These are phyloP conservation scores for Dryobates pubescens DNA, from an alignment of 2,797 vertebrate species.

Conservation along the genomic window DNA sequence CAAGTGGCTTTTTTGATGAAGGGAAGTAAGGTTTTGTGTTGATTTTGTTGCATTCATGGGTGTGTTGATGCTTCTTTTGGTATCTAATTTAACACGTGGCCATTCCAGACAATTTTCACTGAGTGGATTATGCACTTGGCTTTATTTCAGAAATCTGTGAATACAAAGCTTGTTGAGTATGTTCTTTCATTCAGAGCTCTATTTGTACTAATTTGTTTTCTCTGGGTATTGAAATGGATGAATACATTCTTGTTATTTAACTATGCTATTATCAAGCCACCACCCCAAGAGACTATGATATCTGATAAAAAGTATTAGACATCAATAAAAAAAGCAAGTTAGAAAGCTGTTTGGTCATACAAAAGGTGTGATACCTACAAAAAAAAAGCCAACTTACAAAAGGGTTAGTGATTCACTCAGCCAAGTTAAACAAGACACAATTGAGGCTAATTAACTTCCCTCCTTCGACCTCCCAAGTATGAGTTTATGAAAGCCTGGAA, in stretches of 20 bases:
- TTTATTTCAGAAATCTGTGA: slow-evolving; percentile 60
- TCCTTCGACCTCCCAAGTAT: slow-evolving; percentile 66
- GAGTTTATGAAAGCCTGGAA: slow-evolving; percentile 53
- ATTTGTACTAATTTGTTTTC: neutral
- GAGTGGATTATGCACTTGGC: slow-evolving; percentile 54
- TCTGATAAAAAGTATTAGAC: slow-evolving; percentile 16
- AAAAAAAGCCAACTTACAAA: slow-evolving; percentile 48
- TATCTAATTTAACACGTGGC: slow-evolving; percentile 36
- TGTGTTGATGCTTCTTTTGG: slow-evolving; percentile 2
- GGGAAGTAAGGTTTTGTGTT: neutral
- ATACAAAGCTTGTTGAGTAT: slow-evolving; percentile 33
- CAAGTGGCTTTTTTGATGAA: neutral
- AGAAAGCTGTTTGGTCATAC: neutral
- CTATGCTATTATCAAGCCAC: slow-evolving; percentile 13
- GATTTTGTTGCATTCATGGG: neutral
- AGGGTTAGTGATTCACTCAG: slow-evolving; percentile 22
- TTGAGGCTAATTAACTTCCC: slow-evolving; percentile 45
- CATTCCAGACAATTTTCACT: slow-evolving; percentile 51
- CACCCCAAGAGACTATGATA: neutral
- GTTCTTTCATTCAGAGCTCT: slow-evolving; percentile 39
- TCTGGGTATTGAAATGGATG: neutral
- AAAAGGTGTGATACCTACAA: slow-evolving; percentile 61
- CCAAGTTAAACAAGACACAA: slow-evolving; percentile 68
- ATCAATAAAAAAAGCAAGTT: neutral
- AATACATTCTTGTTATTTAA: slow-evolving; percentile 44